Conservation (phyloP, 2,113 vertebrate species). For the Rafetus swinhoei region DNA sequence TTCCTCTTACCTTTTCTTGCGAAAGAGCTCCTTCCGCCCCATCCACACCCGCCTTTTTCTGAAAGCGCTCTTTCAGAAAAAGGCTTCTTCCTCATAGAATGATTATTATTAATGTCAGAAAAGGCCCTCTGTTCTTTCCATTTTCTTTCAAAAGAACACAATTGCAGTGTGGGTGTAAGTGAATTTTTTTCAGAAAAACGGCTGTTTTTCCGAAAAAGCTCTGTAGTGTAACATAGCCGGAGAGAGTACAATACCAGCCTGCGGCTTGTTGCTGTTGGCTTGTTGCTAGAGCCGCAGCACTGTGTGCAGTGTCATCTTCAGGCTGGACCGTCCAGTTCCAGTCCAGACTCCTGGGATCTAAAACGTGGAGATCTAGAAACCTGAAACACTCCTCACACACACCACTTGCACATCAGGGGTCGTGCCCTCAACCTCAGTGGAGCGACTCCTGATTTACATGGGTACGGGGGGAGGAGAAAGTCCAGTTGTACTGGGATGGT, state of each 20-base stretch:
- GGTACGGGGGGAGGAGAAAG: neutral
- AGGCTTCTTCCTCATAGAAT: no score
- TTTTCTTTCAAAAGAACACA: no score
- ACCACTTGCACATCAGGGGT: neutral
- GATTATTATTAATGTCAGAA: no score
- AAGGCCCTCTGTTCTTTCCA: no score
- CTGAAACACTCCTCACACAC: neutral
- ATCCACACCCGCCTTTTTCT: no score
- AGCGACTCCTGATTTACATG: neutral
- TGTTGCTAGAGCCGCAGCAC: neutral
- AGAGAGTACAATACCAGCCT: neutral
- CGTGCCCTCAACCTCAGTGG: neutral
- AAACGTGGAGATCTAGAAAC: neutral
- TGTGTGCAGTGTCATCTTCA: neutral
- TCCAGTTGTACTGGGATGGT: neutral
- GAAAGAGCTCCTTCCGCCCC: no score
- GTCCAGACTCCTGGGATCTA: neutral
- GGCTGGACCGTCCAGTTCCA: neutral
- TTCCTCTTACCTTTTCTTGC: no score
- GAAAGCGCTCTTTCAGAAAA: no score
- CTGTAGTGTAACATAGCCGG: no score
- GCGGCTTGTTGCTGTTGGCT: neutral
- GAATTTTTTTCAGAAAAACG: no score
- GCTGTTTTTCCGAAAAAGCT: no score
- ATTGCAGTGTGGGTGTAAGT: no score